phyloP scores from a whole-genome alignment of 2,797 vertebrate genomes.

The Coilia nasus region DNA sequence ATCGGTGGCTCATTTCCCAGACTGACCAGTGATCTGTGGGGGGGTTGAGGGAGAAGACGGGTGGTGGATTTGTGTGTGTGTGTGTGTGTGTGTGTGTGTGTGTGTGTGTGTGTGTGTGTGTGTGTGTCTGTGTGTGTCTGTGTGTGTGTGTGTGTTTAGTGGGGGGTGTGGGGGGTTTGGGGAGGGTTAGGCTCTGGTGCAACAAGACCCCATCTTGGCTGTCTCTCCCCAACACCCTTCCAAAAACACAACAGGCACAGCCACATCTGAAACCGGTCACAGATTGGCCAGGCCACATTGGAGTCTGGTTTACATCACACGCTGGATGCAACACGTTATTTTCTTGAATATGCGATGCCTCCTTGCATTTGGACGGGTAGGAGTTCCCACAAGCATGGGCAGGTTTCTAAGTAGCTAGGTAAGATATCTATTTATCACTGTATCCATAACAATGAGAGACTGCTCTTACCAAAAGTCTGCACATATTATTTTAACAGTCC shows the following conservation, averaged over 20 bases:
- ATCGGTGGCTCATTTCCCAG: slow-evolving; percentile 16
- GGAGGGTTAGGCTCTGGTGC: neutral
- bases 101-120: slow-evolving; percentile 21
- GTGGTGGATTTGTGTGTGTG: slow-evolving; percentile 15
- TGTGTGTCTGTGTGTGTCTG: slow-evolving; percentile 1
- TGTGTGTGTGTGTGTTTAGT: neutral
- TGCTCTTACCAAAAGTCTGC: too few species aligned
- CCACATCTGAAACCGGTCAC: slow-evolving; percentile 7
- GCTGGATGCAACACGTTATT: too few species aligned
- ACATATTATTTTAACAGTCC: too few species aligned
- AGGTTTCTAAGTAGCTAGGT: too few species aligned
- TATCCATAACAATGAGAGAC: too few species aligned
- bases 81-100: slow-evolving; percentile 28
- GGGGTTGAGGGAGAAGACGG: neutral
- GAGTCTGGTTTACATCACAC: too few species aligned
- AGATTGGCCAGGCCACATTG: neutral
- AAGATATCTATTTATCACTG: too few species aligned
- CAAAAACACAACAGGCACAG: slow-evolving; percentile 19
- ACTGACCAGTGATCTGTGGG: slow-evolving; percentile 19
- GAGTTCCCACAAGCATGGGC: too few species aligned
- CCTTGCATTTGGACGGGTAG: too few species aligned
- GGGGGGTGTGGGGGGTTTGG: neutral
- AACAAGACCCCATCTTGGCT: slow-evolving; percentile 42
- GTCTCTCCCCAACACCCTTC: slow-evolving; percentile 6
- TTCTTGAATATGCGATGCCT: too few species aligned